Base-by-base conservation (phyloP, 1,140 invertebrate species). In the Dreissena polymorpha region DNA sequence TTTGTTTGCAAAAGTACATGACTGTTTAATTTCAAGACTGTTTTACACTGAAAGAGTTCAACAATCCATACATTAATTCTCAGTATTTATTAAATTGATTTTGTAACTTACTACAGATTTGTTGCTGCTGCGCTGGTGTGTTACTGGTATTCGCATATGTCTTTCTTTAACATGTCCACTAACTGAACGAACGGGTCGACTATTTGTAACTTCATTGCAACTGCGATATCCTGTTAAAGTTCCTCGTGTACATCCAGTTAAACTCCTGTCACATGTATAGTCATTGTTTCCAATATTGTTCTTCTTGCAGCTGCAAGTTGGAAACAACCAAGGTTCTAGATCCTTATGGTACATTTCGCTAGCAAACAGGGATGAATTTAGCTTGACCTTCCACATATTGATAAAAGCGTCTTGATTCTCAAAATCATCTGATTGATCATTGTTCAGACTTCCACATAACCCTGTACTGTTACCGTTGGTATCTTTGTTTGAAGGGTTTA, bases 391-490 rank as follows among this genome's bases (percentile, higher is more conserved):
- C 76, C 76, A 79, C 13, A 25, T 79, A 10, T 49, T 39, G 3
- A 79, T 79, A 55, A 79, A 79, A 1, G n/a, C 13, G 12, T 14
- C 53, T 21, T 8, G 21, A 57, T 70, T 55, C n/a, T 79, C 27
- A 10, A 77, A 65, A 39, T 77, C 74, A 63, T 77, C 64, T 10
- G 12, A 13, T 25, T 25, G 74, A 39, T 67, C 18, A 49, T 77
- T 67, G 67, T 77, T 60, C 16, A 77, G 63, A 27, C 60, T 77
- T 77, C 74, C 74, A 68, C 75, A 78, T 16, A 78, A 51, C 6
- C 75, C 75, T 5, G 21, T 68, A 55, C 64, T 78, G 14, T 50
- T 27, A 21, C 75, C 65, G 51, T 69, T 23, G 12, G 7, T 18
- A 69, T 78, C 75, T 18, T 78, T 63, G n/a, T 68, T 51, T 5